These are phyloP conservation scores for Leucoraja erinaceus DNA, from an alignment of 2,113 vertebrate species.

Conservation along the genomic window DNA sequence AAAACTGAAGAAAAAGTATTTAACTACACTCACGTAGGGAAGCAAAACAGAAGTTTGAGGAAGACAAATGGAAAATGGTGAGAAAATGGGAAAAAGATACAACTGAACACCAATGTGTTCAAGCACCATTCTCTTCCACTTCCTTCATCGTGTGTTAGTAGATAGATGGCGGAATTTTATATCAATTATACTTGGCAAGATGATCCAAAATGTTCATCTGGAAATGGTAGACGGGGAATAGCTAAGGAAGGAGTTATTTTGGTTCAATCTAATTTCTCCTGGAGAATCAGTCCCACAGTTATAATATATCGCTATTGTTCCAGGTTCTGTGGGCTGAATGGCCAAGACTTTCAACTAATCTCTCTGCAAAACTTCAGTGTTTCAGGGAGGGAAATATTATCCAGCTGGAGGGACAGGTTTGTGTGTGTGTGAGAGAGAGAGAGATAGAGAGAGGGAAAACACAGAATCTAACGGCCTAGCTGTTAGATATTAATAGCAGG, in stretches of 20 bases:
- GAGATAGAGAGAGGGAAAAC: neutral
- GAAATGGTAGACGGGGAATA: neutral
- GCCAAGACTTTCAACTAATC: neutral
- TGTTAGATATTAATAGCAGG: too few relatives aligned
- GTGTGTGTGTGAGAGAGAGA: neutral
- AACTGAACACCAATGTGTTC: neutral
- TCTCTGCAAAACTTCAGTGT: too few relatives aligned
- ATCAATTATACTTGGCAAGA: neutral
- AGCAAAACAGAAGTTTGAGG: neutral
- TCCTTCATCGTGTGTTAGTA: neutral
- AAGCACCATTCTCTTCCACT: neutral
- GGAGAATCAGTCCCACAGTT: neutral
- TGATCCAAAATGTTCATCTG: neutral
- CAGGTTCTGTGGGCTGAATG: neutral
- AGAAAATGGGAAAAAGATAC: neutral
- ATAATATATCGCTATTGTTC: neutral
- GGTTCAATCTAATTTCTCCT: neutral
- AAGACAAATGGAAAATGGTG: neutral
- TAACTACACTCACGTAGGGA: too few relatives aligned
- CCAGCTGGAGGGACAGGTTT: neutral
- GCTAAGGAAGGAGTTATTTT: neutral
- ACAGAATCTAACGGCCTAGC: neutral
- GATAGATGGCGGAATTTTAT: neutral
- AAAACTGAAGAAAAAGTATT: too few relatives aligned
- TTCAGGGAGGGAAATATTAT: neutral